A percentile compares a stretch with the other conserved stretches of the same genome.
Evolutionary conservation across 53 echinoderm and acorn worm species (phyloP).

Genomic region (Arbacia lixula): DNA sequence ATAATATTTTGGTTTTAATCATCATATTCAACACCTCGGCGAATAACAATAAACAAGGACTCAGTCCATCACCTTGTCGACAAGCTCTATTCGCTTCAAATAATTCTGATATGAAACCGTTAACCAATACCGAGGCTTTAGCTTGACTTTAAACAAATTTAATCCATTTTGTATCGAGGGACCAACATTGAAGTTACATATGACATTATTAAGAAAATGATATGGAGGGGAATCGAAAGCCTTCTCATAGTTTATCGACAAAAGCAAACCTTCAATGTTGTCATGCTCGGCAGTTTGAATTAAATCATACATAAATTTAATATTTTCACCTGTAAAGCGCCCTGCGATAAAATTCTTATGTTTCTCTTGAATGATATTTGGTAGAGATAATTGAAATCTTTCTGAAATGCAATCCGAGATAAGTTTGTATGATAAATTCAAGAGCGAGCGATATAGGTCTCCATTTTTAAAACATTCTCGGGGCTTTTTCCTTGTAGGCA

Average conservation of each 20-base stretch:
- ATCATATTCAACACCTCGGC: slow-evolving; percentile 29
- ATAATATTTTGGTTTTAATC: slow-evolving; percentile 1
- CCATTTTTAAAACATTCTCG: not conserved
- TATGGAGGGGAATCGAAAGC: not conserved
- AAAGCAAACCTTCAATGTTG: not conserved
- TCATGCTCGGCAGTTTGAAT: not conserved
- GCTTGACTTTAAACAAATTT: not conserved
- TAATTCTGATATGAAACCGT: not conserved
- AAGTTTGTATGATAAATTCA: slow-evolving; percentile 2
- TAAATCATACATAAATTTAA: not conserved
- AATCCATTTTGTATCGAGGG: not conserved
- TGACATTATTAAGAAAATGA: not conserved
- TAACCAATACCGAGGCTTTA: slow-evolving; percentile 9
- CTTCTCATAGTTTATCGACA: not conserved
- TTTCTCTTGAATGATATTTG: slow-evolving; percentile 4
- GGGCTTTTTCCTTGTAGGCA: not conserved
- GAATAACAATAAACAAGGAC: not conserved
- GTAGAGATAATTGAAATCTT: not conserved
- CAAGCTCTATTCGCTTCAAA: not conserved
- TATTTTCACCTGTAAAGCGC: slow-evolving; percentile 7
- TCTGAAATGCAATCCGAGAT: not conserved
- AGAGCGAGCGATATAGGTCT: not conserved
- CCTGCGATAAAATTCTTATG: slow-evolving; percentile 1
- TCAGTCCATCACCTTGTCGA: slow-evolving; percentile 6
- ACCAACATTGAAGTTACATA: not conserved